These are phyloP conservation scores for Nomada goodeniana DNA, from an alignment of 2,888 invertebrate genomes.

Conservation along the genomic window DNA sequence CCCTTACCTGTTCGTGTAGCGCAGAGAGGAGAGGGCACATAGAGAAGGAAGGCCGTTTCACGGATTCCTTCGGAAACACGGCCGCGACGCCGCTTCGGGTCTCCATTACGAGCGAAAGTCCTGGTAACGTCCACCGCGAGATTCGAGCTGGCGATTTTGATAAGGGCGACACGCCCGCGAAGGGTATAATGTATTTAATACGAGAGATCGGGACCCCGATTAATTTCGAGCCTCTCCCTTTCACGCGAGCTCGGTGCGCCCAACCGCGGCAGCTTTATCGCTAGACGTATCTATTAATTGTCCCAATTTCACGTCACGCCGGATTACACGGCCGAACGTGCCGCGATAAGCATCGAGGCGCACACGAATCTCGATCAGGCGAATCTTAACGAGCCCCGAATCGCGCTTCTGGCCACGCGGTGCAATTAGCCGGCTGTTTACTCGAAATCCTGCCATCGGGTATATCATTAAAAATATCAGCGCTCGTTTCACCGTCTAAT, in stretches of 20 bases:
- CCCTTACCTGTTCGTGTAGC: background rate
- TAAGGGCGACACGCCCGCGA: slow-evolving; percentile 53
- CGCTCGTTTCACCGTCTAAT: too few species aligned
- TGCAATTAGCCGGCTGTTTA: slow-evolving; percentile 34
- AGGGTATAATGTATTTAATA: slow-evolving; percentile 53
- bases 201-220: slow-evolving; percentile 37
- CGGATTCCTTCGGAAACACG: slow-evolving; percentile 63
- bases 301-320: slow-evolving; percentile 52
- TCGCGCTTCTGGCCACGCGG: background rate
- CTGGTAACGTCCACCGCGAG: slow-evolving; percentile 39
- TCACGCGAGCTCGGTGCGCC: background rate
- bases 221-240: slow-evolving; percentile 33
- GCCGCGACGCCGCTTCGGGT: slow-evolving; percentile 38
- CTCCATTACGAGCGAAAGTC: slow-evolving; percentile 56
- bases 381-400: slow-evolving; percentile 29
- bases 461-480: background rate
- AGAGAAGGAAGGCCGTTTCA: slow-evolving; percentile 50
- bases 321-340: slow-evolving; percentile 24
- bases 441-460: background rate
- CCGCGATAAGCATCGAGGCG: slow-evolving; percentile 31
- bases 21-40: slow-evolving; percentile 5
- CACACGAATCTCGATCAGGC: background rate
- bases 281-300: slow-evolving; percentile 56
- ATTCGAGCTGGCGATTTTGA: slow-evolving; percentile 57
- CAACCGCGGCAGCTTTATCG: slow-evolving; percentile 30